Evolutionary conservation across 2,113 vertebrate species (phyloP).

Genomic region (Nettapus auritus): DNA sequence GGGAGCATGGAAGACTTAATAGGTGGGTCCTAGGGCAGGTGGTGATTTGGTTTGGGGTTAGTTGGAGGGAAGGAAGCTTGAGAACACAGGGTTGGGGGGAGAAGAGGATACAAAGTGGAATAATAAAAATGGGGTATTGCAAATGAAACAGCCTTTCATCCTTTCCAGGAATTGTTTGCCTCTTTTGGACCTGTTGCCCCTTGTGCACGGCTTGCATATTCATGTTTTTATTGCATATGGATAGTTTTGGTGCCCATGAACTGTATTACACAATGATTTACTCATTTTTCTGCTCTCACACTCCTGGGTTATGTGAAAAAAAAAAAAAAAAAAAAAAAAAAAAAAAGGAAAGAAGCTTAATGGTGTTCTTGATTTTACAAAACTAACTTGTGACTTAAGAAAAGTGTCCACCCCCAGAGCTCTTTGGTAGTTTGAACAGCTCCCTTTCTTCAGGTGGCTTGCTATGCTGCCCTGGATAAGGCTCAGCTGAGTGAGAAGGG

Average conservation of each 20-base stretch:
- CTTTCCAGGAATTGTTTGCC: neutral
- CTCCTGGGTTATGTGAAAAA: neutral
- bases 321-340: neutral
- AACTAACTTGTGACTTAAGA: neutral
- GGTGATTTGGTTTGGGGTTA: neutral
- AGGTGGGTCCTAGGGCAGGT: neutral
- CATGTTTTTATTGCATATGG: neutral
- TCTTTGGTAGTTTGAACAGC: neutral
- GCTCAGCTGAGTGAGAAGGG: neutral
- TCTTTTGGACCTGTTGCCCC: neutral
- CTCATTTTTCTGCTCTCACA: neutral
- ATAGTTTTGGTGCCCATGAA: neutral
- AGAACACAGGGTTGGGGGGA: neutral
- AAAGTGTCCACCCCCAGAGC: neutral
- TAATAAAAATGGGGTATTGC: neutral
- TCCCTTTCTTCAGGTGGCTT: neutral
- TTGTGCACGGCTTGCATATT: neutral
- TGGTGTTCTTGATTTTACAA: neutral
- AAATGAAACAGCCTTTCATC: neutral
- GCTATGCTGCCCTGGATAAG: neutral
- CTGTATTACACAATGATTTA: neutral
- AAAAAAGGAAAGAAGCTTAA: too few relatives aligned
- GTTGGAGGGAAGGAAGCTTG: neutral
- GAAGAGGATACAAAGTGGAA: neutral
- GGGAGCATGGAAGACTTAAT: neutral